Conservation (phyloP, 2,113 vertebrate species). For the Coptodon rendalli region DNA sequence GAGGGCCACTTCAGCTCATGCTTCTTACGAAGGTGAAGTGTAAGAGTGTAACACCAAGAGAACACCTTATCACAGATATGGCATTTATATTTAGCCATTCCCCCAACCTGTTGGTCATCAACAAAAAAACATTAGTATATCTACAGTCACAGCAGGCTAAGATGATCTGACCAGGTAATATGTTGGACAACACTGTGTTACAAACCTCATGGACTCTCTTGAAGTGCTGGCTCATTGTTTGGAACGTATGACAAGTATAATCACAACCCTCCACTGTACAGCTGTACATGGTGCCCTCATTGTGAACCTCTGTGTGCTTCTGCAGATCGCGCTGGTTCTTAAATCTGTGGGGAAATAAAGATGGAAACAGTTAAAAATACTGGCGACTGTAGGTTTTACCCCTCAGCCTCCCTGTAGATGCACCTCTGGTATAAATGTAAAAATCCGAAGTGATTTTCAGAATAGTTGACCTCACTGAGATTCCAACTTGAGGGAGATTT, state of each 20-base stretch:
- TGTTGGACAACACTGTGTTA: background rate
- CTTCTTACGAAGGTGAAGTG: constrained; percentile 69
- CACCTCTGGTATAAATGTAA: background rate
- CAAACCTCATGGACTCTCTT: constrained; percentile 67
- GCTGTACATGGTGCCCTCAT: constrained; percentile 73
- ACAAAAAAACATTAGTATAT: background rate
- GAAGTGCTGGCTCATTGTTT: constrained; percentile 63
- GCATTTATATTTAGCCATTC: constrained; percentile 74
- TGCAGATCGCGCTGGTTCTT: constrained; percentile 73
- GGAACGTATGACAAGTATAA: constrained; percentile 64
- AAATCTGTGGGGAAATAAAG: constrained; percentile 54
- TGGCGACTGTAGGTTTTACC: background rate
- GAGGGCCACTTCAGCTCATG: constrained; percentile 78
- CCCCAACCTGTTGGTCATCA: constrained; percentile 56
- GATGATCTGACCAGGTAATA: background rate
- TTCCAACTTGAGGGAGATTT: background rate
- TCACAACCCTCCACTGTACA: constrained; percentile 72
- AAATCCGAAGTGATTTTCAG: background rate
- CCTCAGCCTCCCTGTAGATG: background rate
- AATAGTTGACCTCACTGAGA: background rate
- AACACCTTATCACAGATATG: constrained; percentile 76
- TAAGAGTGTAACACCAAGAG: constrained; percentile 77
- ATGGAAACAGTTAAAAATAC: background rate
- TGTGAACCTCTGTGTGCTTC: constrained; percentile 74
- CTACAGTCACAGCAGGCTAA: background rate